A percentile compares a stretch with the other conserved stretches of the same genome.
Conservation (phyloP, 2,888 invertebrate species). For the Piscicola geometra region DNA sequence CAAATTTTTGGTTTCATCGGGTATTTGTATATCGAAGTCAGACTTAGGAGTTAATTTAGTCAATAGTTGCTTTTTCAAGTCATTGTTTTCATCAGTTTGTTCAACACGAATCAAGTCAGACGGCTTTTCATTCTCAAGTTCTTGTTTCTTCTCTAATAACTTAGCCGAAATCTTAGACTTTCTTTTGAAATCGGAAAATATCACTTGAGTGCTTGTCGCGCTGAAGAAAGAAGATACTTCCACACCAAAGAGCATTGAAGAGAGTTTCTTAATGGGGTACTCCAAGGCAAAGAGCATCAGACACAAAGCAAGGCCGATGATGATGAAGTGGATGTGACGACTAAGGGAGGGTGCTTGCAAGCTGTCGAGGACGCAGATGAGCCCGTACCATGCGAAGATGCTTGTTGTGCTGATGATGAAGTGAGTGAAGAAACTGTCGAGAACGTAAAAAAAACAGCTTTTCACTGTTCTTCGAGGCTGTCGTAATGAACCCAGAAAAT, state of each 20-base stretch:
- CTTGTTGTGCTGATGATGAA: conserved; percentile 35
- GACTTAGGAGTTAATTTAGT: background rate
- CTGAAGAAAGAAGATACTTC: background rate
- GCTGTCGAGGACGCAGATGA: conserved; percentile 14
- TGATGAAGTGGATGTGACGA: conserved; percentile 19
- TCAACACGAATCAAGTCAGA: background rate
- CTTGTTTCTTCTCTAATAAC: background rate
- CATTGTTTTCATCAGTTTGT: background rate
- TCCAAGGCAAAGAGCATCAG: conserved; percentile 32
- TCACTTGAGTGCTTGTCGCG: background rate
- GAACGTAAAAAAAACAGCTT: conserved; percentile 22
- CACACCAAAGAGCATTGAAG: background rate
- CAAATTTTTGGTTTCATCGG: background rate
- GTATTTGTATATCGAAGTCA: background rate
- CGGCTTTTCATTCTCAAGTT: background rate
- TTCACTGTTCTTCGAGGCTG: background rate
- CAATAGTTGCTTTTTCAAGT: background rate
- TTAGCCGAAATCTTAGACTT: background rate
- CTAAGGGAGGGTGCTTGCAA: conserved; percentile 10
- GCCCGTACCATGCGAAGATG: conserved; percentile 37
- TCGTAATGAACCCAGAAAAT: background rate
- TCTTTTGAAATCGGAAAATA: background rate
- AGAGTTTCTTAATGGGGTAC: background rate
- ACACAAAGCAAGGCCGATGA: conserved; percentile 23
- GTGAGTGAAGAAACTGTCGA: conserved; percentile 38